Conservation (phyloP, 1,140 invertebrate genomes). For the Drosophila prosaltans region DNA sequence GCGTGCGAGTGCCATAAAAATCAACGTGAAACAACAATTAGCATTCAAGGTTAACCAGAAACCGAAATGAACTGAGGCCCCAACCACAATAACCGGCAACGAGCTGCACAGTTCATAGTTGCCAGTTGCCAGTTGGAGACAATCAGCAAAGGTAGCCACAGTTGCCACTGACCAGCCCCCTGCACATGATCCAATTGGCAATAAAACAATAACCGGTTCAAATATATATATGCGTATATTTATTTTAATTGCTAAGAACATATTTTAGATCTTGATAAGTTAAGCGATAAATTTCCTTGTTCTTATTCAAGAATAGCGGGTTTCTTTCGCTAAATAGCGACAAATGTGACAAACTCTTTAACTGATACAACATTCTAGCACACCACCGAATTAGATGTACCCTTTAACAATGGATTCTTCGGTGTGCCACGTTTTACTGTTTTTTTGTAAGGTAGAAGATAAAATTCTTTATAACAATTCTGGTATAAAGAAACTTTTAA, state of each 20-base stretch:
- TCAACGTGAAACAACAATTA: slow-evolving; percentile 79
- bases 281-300: neutral
- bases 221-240: neutral
- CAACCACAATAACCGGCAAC: slow-evolving; percentile 13
- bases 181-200: neutral
- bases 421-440: too few species aligned
- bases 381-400: neutral
- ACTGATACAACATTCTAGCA: neutral
- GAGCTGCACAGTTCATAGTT: slow-evolving; percentile 22
- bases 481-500: too few species aligned
- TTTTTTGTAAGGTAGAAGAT: too few species aligned
- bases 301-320: neutral
- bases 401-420: neutral
- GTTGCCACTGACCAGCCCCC: slow-evolving; percentile 23
- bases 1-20: slow-evolving; percentile 68
- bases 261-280: neutral
- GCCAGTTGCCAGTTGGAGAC: slow-evolving; percentile 52
- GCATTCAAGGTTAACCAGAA: slow-evolving; percentile 80
- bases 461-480: too few species aligned
- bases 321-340: neutral
- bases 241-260: neutral
- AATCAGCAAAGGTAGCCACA: slow-evolving; percentile 16
- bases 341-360: neutral
- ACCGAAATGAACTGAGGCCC: slow-evolving; percentile 44
- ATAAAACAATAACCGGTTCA: slow-evolving; percentile 56